These are phyloP conservation scores for Dinothrombium tinctorium DNA, from an alignment of 1,140 invertebrate species.

Conservation along the genomic window DNA sequence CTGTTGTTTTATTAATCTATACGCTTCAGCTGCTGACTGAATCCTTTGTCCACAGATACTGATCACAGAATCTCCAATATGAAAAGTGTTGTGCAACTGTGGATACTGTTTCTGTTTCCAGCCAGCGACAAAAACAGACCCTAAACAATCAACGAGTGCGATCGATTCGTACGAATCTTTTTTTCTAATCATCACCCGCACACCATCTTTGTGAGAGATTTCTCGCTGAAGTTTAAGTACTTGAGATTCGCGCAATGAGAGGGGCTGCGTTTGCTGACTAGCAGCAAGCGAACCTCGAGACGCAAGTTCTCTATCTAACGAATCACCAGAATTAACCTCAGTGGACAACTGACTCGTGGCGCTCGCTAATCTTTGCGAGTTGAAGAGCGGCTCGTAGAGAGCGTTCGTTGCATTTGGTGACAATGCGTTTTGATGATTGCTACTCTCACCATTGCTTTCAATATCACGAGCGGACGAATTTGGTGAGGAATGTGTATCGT, in stretches of 20 bases:
- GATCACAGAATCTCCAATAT: conserved; percentile 53
- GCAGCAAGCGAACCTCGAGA: not conserved
- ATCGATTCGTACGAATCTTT: conserved; percentile 46
- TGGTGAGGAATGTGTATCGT: not conserved
- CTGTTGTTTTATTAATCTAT: conserved; percentile 24
- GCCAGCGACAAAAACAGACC: conserved; percentile 48
- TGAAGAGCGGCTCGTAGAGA: not conserved
- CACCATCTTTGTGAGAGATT: conserved; percentile 43
- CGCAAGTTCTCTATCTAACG: not conserved
- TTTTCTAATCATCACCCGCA: conserved; percentile 36
- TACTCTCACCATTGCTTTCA: not conserved
- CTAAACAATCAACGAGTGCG: conserved; percentile 47
- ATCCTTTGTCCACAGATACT: conserved; percentile 37
- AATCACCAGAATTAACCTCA: not conserved
- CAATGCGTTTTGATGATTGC: not conserved
- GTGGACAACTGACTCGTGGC: conserved; percentile 3
- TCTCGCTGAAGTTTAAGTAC: conserved; percentile 42
- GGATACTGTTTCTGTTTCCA: conserved; percentile 63
- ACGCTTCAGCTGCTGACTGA: conserved; percentile 32
- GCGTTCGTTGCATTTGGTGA: not conserved
- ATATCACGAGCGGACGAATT: not conserved
- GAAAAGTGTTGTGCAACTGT: conserved; percentile 50
- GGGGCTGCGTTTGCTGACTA: not conserved
- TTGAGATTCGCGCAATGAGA: conserved; percentile 45
- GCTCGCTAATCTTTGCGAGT: conserved; percentile 4